phyloP scores from a whole-genome alignment of 2,113 vertebrate genomes.

The Gobio gobio region DNA sequence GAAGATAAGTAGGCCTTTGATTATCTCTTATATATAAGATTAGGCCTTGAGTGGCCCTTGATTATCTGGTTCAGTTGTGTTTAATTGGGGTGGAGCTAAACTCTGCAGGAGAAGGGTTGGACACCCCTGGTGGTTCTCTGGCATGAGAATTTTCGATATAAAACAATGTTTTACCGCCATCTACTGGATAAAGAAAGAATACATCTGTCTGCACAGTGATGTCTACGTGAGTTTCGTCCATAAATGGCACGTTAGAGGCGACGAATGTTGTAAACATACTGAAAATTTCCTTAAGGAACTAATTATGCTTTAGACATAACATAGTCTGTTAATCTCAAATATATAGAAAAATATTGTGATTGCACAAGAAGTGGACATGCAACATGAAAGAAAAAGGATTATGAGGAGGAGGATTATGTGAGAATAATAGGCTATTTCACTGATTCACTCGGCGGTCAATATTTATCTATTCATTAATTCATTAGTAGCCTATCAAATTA shows the following conservation, averaged over 20 bases:
- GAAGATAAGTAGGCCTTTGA: no score
- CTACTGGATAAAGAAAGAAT: constrained; percentile 44
- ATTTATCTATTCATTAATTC: no score
- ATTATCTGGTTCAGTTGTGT: no score
- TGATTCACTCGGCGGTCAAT: not conserved
- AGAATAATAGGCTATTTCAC: not conserved
- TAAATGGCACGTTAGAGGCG: not conserved
- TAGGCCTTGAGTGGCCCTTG: no score
- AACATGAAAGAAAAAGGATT: not conserved
- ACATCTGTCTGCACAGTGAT: not conserved
- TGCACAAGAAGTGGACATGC: not conserved
- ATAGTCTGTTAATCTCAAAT: not conserved
- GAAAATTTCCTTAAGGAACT: not conserved
- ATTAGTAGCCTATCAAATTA: no score
- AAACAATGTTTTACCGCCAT: constrained; percentile 42
- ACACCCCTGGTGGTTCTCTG: not conserved
- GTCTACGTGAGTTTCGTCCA: not conserved
- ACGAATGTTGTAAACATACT: not conserved
- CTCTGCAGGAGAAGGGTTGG: no score
- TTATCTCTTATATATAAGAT: no score
- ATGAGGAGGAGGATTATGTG: not conserved
- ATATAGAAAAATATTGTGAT: not conserved
- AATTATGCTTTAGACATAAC: not conserved
- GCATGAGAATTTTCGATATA: not conserved
- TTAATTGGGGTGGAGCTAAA: no score